Evolutionary conservation across 2,888 invertebrate genomes (phyloP), one percentile per base, ranked within the genome.

Genomic region (Itoplectis maculator): DNA sequence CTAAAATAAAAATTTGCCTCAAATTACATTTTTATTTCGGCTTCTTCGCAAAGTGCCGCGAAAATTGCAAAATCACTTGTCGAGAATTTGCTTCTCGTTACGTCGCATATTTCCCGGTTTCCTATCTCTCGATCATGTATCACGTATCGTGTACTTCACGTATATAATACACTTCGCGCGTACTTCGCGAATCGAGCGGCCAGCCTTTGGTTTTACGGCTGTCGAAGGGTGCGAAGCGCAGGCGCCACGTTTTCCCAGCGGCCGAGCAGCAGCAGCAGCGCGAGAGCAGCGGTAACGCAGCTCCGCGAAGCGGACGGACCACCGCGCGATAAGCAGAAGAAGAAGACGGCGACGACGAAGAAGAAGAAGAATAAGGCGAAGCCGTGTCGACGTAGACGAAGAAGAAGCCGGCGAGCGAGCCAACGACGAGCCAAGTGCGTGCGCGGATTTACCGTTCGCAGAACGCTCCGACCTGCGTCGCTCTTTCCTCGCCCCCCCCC

Each of bases 371-470:
- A 74, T 51, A 49, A 51, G 29, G 40, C 37, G 54, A 29, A 29
- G 37, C 63, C 45, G 54, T 70, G 29, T 29, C 3, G 75, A 76
- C 2, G 81, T 63, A 77, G 73, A 81, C 66, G 79, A 79, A 74
- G 56, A 66, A 72, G 77, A 72, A 79, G 49, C 54, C 47, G 63
- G 63, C 68, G 79, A 65, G 59, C n/a, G 73, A 84, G 69, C 45
- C 49, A 79, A 77, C 73, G 81, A 79, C 76, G 81, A 81, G 75
- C 77, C 84, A 81, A 83, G 83, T 79, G 84, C 83, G 83, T 81
- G 75, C 51, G 79, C 51, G 79, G 76, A 83, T 84, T 84, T 84
- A 84, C 84, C 84, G 84, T 84, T 84, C 79, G 81, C 79, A 70
- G 81, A 84, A 81, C 79, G 76, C 81, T 75, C 72, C 72, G 76